Evolutionary conservation across 2,888 invertebrate genomes (phyloP).

Genomic region (Chelonus formosanus): DNA sequence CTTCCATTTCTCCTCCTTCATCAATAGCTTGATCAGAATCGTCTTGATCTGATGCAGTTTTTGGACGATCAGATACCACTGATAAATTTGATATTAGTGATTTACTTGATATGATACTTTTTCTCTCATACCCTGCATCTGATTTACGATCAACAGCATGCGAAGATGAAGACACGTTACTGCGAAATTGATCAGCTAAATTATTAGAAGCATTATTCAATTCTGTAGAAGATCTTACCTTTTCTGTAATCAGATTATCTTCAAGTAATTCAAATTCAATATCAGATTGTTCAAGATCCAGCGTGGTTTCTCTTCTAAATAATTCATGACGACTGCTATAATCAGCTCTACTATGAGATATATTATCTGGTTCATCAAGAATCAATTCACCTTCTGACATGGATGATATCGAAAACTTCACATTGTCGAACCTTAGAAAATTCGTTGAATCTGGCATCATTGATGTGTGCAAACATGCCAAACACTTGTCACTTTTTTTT

Average conservation of each 20-base stretch:
- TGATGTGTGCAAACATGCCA: constrained; percentile 54
- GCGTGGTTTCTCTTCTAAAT: background rate
- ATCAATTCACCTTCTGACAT: constrained; percentile 8
- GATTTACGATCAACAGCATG: background rate
- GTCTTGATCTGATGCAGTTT: constrained; percentile 41
- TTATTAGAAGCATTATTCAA: too few relatives aligned
- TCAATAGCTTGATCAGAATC: constrained; percentile 48
- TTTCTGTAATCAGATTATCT: background rate
- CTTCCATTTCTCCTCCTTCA: constrained; percentile 48
- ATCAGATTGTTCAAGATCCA: background rate
- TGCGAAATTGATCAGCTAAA: background rate
- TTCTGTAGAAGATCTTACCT: background rate
- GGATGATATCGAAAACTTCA: background rate
- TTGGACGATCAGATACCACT: constrained; percentile 38
- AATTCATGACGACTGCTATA: background rate
- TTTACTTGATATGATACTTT: constrained; percentile 10
- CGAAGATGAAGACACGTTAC: background rate
- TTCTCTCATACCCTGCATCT: background rate
- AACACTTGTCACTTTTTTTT: constrained; percentile 53
- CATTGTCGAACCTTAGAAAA: constrained; percentile 22
- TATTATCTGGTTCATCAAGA: background rate
- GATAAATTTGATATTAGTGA: constrained; percentile 29
- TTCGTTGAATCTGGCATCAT: constrained; percentile 24
- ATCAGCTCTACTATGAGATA: background rate
- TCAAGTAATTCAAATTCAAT: background rate